phyloP scores from a whole-genome alignment of 2,113 vertebrate genomes.

The Hippocampus guttulatus region DNA sequence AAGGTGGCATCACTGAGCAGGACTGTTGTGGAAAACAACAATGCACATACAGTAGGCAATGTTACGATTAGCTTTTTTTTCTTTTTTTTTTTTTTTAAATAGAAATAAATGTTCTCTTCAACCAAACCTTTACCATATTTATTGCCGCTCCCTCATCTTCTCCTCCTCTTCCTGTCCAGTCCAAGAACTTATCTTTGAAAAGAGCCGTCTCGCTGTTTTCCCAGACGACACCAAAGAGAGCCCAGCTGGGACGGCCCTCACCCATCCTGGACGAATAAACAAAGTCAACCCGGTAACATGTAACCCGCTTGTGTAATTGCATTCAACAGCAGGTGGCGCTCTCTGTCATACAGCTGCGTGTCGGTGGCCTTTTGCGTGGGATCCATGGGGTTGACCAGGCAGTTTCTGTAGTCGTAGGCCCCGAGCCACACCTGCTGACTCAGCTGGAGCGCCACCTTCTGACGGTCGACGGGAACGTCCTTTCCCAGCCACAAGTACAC shows the following conservation, averaged over 20 bases:
- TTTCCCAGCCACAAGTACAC: constrained; percentile 77
- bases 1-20: neutral
- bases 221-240: constrained; percentile 67
- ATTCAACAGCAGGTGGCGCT: neutral
- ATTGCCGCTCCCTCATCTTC: constrained; percentile 9
- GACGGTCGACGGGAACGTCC: constrained; percentile 58
- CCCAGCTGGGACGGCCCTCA: constrained; percentile 73
- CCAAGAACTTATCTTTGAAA: constrained; percentile 75
- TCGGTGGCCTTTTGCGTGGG: constrained; percentile 50
- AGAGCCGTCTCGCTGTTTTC: constrained; percentile 69
- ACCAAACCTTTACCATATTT: neutral
- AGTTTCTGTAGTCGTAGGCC: constrained; percentile 76
- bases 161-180: constrained; percentile 49
- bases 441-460: constrained; percentile 67
- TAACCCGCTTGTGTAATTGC: neutral
- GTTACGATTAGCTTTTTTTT: neutral
- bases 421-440: constrained; percentile 74
- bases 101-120: neutral
- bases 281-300: neutral
- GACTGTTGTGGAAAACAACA: neutral
- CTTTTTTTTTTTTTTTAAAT: neutral
- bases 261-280: constrained; percentile 56
- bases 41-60: neutral
- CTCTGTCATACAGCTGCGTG: constrained; percentile 47
- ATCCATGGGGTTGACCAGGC: constrained; percentile 74